Percentiles rank a stretch among this genome's conserved stretches.
Evolutionary conservation across 1,140 invertebrate species (phyloP).

Genomic region (Lutraria rhynchaena): DNA sequence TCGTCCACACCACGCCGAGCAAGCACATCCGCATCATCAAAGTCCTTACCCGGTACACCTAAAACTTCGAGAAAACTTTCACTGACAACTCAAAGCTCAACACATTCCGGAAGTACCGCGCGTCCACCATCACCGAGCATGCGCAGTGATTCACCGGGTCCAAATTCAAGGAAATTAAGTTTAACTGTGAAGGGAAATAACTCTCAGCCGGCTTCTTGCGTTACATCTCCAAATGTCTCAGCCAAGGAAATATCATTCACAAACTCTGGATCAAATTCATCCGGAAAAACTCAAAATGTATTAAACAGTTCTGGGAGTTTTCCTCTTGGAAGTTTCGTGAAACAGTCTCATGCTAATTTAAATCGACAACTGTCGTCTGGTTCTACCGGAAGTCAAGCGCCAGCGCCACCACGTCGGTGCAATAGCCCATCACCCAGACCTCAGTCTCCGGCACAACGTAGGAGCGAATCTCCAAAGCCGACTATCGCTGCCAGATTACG

Average conservation of each 20-base stretch:
- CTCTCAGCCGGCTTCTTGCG: conserved; percentile 50
- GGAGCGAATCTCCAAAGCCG: conserved; percentile 55
- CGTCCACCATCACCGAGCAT: conserved; percentile 66
- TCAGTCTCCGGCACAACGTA: conserved; percentile 38
- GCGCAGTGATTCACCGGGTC: conserved; percentile 67
- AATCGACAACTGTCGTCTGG: conserved; percentile 31
- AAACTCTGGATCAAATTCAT: conserved; percentile 22
- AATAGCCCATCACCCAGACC: conserved; percentile 32
- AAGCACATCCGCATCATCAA: conserved; percentile 54
- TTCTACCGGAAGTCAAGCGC: conserved; percentile 13
- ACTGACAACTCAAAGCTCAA: conserved; percentile 29
- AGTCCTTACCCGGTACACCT: conserved; percentile 60
- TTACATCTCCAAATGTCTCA: conserved; percentile 45
- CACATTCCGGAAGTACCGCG: conserved; percentile 48
- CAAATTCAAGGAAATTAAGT: conserved; percentile 61
- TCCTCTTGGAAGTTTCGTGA: conserved; percentile 39
- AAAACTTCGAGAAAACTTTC: conserved; percentile 64
- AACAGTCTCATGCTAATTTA: conserved; percentile 47
- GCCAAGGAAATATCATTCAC: conserved; percentile 35
- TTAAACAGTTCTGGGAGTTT: conserved; percentile 38
- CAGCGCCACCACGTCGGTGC: conserved; percentile 13
- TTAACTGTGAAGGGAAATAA: conserved; percentile 27
- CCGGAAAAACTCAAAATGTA: conserved; percentile 42
- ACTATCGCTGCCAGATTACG: conserved; percentile 47
- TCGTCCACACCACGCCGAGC: conserved; percentile 40